phyloP scores from a whole-genome alignment of 2,113 vertebrate species.

The Notiomystis cincta region DNA sequence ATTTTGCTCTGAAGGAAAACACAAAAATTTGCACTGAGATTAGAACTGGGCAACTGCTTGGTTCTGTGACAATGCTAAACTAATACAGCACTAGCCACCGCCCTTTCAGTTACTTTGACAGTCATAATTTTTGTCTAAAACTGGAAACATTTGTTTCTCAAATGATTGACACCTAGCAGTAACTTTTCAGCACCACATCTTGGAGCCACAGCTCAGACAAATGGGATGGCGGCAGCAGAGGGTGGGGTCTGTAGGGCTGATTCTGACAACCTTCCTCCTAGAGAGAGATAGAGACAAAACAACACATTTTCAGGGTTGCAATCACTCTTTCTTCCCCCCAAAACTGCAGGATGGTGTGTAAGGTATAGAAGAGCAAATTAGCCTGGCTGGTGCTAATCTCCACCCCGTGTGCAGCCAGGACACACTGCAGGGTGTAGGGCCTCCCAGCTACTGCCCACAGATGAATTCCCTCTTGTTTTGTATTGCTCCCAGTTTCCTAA shows the following conservation, averaged over 20 bases:
- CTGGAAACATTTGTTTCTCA: neutral
- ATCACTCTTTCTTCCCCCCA: neutral
- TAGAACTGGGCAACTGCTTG: neutral
- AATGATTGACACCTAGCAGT: neutral
- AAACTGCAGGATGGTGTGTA: accelerated
- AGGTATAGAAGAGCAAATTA: too few relatives aligned
- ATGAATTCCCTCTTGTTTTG: neutral
- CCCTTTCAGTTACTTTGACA: neutral
- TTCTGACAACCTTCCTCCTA: neutral
- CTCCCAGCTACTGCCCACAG: neutral
- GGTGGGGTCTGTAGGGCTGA: neutral
- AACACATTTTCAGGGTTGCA: neutral
- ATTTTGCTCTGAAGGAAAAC: neutral
- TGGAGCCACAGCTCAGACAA: neutral
- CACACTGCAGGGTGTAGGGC: too few relatives aligned
- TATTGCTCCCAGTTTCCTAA: neutral
- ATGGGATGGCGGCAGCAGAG: accelerated
- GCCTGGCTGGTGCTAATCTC: neutral
- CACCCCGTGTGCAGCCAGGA: neutral
- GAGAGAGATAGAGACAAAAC: neutral
- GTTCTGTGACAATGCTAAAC: neutral
- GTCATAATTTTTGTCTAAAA: neutral
- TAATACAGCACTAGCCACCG: neutral
- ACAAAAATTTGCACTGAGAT: neutral
- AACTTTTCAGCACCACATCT: neutral